Evolutionary conservation across 2,113 vertebrate genomes (phyloP).

Genomic region (Peromyscus californicus): DNA sequence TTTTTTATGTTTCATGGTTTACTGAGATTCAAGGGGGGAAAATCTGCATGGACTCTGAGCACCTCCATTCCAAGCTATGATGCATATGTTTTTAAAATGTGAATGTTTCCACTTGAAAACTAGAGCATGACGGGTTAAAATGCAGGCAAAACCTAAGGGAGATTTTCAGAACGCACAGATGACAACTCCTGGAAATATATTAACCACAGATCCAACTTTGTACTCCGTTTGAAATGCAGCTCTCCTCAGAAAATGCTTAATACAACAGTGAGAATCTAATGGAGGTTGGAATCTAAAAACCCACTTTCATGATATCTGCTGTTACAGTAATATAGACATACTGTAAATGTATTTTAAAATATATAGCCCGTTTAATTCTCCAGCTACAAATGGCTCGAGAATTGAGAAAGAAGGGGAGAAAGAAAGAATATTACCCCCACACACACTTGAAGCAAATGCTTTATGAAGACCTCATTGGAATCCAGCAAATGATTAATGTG

Average conservation of each 20-base stretch:
- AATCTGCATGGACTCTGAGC: slow-evolving; percentile 85
- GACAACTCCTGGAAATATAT: slow-evolving; percentile 86
- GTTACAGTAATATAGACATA: slow-evolving; percentile 91
- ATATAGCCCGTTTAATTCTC: slow-evolving; percentile 90
- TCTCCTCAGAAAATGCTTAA: slow-evolving; percentile 87
- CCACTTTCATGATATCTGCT: slow-evolving; percentile 87
- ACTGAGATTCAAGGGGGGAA: slow-evolving; percentile 81
- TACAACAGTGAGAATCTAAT: slow-evolving; percentile 90
- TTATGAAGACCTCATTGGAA: slow-evolving; percentile 93
- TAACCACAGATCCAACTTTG: slow-evolving; percentile 84
- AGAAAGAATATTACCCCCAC: slow-evolving; percentile 77
- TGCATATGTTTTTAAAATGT: slow-evolving; percentile 90
- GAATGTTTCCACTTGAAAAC: slow-evolving; percentile 89
- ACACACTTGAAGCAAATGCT: slow-evolving; percentile 81
- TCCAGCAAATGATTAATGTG: slow-evolving; percentile 96
- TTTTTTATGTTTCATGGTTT: slow-evolving; percentile 90
- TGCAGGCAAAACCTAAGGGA: slow-evolving; percentile 86
- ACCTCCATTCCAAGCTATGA: slow-evolving; percentile 82
- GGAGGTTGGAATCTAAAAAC: slow-evolving; percentile 90
- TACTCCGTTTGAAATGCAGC: slow-evolving; percentile 82
- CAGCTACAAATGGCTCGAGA: slow-evolving; percentile 86
- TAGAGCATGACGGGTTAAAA: slow-evolving; percentile 89
- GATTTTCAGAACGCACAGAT: slow-evolving; percentile 87
- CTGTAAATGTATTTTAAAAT: slow-evolving; percentile 91
- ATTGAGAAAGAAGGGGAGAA: slow-evolving; percentile 73